phyloP scores from a whole-genome alignment of 1,140 invertebrate genomes.

The Anastrepha obliqua region DNA sequence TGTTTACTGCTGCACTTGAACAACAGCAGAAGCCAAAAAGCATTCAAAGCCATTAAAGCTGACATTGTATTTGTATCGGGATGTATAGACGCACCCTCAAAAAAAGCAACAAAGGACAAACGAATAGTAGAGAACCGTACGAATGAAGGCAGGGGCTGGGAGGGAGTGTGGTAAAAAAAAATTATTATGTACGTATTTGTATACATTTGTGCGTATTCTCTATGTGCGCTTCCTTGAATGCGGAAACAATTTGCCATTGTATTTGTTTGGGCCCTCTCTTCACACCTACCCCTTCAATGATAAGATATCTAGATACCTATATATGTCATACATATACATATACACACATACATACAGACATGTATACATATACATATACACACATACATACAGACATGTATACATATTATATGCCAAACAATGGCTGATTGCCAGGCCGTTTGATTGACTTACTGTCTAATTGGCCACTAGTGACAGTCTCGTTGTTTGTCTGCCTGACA shows the following conservation, averaged over 20 bases:
- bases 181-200: too few relatives aligned
- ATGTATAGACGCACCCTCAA: not conserved
- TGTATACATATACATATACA: not conserved
- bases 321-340: not conserved
- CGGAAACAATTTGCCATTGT: not conserved
- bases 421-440: not conserved
- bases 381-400: not conserved
- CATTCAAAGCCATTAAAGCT: not conserved
- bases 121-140: not conserved
- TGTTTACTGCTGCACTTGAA: not conserved
- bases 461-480: constrained; percentile 9
- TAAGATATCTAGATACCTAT: not conserved
- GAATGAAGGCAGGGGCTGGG: not conserved
- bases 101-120: not conserved
- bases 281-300: not conserved
- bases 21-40: too few relatives aligned
- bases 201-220: not conserved
- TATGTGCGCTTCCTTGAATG: not conserved
- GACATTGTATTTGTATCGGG: not conserved
- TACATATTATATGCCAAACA: not conserved
- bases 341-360: not conserved
- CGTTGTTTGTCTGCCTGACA: not conserved
- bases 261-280: not conserved
- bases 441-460: constrained; percentile 24
- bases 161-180: too few relatives aligned